A percentile compares a stretch with the other conserved stretches of the same genome.
phyloP scores from a whole-genome alignment of 2,797 vertebrate genomes.

The Chelidonichthys spinosus region DNA sequence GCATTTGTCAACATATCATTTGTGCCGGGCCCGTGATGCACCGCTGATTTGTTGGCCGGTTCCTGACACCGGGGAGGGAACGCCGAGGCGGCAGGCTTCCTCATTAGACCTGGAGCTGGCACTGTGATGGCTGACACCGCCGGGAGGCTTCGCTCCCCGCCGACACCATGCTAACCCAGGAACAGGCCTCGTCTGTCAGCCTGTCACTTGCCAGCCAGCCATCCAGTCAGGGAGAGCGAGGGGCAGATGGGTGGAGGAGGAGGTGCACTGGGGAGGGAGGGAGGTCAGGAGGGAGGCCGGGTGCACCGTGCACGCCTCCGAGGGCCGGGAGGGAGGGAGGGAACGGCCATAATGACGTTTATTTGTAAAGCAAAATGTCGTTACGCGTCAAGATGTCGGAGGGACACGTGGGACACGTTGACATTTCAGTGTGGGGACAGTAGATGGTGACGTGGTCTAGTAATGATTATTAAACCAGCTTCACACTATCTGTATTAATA shows the following conservation, averaged over 20 bases:
- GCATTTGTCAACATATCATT: conserved; percentile 99
- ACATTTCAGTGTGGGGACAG: conserved; percentile 36
- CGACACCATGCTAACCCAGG: conserved; percentile 94
- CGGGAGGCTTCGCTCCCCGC: conserved; percentile 85
- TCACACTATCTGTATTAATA: not conserved
- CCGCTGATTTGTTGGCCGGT: conserved; percentile 92
- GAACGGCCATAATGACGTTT: conserved; percentile 57
- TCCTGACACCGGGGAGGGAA: conserved; percentile 91
- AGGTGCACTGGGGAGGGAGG: conserved; percentile 31
- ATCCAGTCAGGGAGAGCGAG: conserved; percentile 69
- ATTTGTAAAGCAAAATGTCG: conserved; percentile 62
- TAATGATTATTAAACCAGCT: conserved; percentile 16
- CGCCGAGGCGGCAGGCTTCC: conserved; percentile 89
- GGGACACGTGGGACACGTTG: conserved; percentile 6
- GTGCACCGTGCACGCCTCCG: conserved; percentile 19
- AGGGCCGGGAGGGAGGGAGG: conserved; percentile 20
- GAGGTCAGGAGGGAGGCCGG: conserved; percentile 51
- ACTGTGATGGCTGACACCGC: conserved; percentile 86
- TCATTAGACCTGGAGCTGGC: conserved; percentile 94
- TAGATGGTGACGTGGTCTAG: conserved; percentile 16
- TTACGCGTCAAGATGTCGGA: conserved; percentile 44
- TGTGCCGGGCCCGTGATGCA: conserved; percentile 88
- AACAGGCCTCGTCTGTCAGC: conserved; percentile 93
- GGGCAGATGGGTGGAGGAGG: conserved; percentile 57
- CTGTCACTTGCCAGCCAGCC: conserved; percentile 90